Conservation (phyloP, 2,888 invertebrate genomes). For the Sinhomidia bicolor region DNA sequence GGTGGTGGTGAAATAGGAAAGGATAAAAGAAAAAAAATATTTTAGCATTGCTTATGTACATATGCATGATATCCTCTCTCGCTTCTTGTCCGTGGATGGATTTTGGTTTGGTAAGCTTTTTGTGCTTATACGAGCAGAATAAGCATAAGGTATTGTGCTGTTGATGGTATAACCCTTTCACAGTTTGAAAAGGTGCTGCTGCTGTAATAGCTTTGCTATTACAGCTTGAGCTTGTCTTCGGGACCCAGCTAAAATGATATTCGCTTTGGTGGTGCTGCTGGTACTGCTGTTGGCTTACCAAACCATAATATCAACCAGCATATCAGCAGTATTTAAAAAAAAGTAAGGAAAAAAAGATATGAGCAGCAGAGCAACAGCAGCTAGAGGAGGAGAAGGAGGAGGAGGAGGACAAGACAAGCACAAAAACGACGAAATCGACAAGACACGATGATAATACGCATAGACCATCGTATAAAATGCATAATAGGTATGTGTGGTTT, state of each 20-base stretch:
- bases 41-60: conserved; percentile 13
- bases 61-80: conserved; percentile 39
- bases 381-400: not conserved
- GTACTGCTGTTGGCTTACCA: conserved; percentile 36
- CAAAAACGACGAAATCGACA: conserved; percentile 30
- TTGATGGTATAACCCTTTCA: conserved; percentile 55
- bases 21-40: not conserved
- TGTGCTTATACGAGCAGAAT: conserved; percentile 3
- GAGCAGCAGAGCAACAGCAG: not conserved
- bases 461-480: not conserved
- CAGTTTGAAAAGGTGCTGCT: conserved; percentile 69
- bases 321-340: conserved; percentile 3
- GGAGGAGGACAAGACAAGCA: conserved; percentile 41
- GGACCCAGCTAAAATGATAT: conserved; percentile 18
- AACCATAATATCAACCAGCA: not conserved
- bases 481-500: not conserved
- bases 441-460: conserved; percentile 18
- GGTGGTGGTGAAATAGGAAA: not conserved
- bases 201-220: not conserved
- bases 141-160: conserved; percentile 23
- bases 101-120: conserved; percentile 15
- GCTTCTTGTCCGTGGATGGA: not conserved
- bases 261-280: too few species aligned
- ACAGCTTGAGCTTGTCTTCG: not conserved
- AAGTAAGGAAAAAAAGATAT: not conserved